Conservation (phyloP, 2,888 invertebrate species). For the Dichetophora obliterata region DNA sequence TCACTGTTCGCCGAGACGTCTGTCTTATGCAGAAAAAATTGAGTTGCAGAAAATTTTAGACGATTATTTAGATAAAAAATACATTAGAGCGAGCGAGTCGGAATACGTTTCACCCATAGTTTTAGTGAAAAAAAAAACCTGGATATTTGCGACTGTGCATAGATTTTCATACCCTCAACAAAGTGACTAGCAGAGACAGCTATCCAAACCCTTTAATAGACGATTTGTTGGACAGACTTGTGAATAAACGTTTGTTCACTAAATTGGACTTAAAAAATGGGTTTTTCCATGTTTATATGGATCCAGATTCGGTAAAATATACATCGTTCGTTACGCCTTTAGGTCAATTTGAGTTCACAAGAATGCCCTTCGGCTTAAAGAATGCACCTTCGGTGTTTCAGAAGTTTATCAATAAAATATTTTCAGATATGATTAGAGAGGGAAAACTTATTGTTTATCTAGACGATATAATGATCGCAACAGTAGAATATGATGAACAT, state of each 20-base stretch:
- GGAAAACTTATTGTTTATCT: conserved; percentile 49
- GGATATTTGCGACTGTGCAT: conserved; percentile 19
- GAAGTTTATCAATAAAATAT: conserved; percentile 9
- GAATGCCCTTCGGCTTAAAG: conserved; percentile 36
- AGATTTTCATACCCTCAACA: conserved; percentile 34
- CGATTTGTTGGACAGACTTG: conserved; percentile 37
- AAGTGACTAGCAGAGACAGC: conserved; percentile 35
- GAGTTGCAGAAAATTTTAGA: conserved; percentile 36
- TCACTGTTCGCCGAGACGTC: conserved; percentile 10
- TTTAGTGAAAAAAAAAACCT: conserved; percentile 29
- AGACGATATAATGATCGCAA: conserved; percentile 53
- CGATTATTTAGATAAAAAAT: conserved; percentile 23
- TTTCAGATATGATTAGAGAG: conserved; percentile 36
- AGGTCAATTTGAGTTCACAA: conserved; percentile 30
- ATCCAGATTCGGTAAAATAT: not conserved
- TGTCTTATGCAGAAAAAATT: conserved; percentile 36
- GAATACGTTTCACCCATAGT: conserved; percentile 39
- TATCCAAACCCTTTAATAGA: conserved; percentile 41
- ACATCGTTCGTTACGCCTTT: not conserved
- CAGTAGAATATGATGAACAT: conserved; percentile 26
- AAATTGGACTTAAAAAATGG: conserved; percentile 40
- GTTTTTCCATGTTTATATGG: not conserved
- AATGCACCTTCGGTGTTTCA: conserved; percentile 26
- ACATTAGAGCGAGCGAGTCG: conserved; percentile 32
- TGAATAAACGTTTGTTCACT: conserved; percentile 32